Conservation (phyloP, 1,140 invertebrate genomes). For the Drusus annulatus region DNA sequence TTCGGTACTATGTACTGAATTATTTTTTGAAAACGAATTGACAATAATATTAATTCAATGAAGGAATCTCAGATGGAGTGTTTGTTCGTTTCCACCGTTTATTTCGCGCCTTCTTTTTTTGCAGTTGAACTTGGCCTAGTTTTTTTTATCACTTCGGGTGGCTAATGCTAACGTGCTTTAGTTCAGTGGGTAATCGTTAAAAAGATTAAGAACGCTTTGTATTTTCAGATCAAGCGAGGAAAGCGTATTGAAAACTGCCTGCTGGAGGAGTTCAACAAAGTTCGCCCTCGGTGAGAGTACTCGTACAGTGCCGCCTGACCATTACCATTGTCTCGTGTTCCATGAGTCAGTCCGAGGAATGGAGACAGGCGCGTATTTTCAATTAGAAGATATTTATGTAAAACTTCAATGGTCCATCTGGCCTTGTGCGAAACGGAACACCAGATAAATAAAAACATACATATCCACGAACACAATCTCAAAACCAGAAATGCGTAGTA, state of each 20-base stretch:
- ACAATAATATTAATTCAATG: too few species aligned
- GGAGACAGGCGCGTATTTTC: conserved; percentile 34
- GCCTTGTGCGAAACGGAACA: conserved; percentile 37
- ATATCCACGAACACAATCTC: conserved; percentile 23
- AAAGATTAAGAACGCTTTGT: too few species aligned
- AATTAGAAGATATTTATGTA: conserved; percentile 39
- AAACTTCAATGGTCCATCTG: conserved; percentile 34
- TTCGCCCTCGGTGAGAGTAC: too few species aligned
- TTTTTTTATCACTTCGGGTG: conserved; percentile 5
- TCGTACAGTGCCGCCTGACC: too few species aligned
- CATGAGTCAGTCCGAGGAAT: conserved; percentile 20
- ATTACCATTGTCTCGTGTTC: too few species aligned
- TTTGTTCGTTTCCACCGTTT: not conserved
- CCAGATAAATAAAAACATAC: conserved; percentile 35
- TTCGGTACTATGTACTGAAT: too few species aligned
- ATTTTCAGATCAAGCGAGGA: too few species aligned
- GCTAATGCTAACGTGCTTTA: not conserved
- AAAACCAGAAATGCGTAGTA: conserved; percentile 36
- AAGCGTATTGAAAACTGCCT: too few species aligned
- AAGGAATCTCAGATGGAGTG: too few species aligned
- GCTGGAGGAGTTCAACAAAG: too few species aligned
- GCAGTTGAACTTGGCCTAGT: conserved; percentile 14
- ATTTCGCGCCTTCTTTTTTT: not conserved
- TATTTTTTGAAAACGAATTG: too few species aligned
- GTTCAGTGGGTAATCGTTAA: too few species aligned